Conservation (phyloP, 2,113 vertebrate genomes). For the Clinocottus analis region DNA sequence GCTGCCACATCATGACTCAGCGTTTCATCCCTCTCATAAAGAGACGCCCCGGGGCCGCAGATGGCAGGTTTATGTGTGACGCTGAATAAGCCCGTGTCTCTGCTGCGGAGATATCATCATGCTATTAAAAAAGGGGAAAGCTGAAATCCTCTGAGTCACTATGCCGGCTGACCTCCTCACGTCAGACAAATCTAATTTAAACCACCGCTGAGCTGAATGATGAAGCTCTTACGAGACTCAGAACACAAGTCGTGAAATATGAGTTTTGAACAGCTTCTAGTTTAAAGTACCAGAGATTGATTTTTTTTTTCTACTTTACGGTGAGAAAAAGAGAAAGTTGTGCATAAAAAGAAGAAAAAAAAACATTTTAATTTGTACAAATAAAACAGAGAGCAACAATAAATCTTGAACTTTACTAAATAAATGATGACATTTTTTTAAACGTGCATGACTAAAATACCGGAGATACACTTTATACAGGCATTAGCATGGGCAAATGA, state of each 20-base stretch:
- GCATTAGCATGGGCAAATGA: not conserved
- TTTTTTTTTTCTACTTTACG: too few relatives aligned
- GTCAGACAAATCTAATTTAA: constrained; percentile 57
- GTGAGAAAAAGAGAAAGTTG: not conserved
- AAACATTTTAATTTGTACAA: too few relatives aligned
- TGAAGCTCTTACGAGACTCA: not conserved
- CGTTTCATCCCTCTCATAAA: constrained; percentile 2
- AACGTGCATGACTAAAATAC: not conserved
- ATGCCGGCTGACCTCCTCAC: constrained; percentile 42
- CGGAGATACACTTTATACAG: not conserved
- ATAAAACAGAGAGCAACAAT: not conserved
- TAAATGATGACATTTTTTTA: not conserved
- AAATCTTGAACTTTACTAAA: not conserved
- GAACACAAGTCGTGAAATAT: constrained; percentile 5
- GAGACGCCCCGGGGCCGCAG: constrained; percentile 5
- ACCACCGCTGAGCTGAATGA: constrained; percentile 23
- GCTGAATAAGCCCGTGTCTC: constrained; percentile 47
- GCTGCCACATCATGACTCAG: constrained; percentile 47
- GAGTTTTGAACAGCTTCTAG: not conserved
- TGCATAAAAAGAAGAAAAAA: too few relatives aligned
- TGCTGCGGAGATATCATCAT: constrained; percentile 51
- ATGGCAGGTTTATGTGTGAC: constrained; percentile 35
- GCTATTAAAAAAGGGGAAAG: constrained; percentile 61
- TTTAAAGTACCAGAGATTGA: not conserved
- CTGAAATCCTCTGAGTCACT: constrained; percentile 54